Evolutionary conservation across 2,888 invertebrate species (phyloP), one percentile per base, ranked within the genome.

Genomic region (Cryptophagus acutangulus): DNA sequence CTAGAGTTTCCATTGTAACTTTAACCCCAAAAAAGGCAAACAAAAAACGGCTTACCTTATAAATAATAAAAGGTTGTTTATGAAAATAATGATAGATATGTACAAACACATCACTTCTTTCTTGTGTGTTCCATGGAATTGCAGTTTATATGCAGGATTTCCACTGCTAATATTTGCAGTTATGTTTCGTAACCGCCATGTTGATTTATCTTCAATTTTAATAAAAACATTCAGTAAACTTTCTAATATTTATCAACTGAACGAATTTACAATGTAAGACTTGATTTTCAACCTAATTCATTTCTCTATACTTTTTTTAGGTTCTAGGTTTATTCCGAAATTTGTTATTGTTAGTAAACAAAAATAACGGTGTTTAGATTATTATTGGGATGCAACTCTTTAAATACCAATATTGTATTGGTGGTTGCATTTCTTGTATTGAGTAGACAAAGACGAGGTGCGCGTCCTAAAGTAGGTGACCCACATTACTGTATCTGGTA

Each of bases 71-170:
- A 35, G 34, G 41, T 45, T 45, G 31, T 49, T 40, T 38, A 41
- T 38, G 40, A 37, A 45, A 41, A 31, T 45, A 33, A 38, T 36
- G 35, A 45, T 43, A 36, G 46, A 48, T 46, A 44, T 50, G 48
- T 48, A 44, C 40, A 51, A 48, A 53, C 51, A 47, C 62, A 62
- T 62, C 51, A 61, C 62, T 58, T 51, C 48, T 46, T 46, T 49
- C 49, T 42, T 35, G 41, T 44, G 39, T 42, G 47, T 29, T 45
- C 53, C 53, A 55, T 52, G 36, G 41, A 45, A 40, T 38, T 46
- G 40, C 39, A 38, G 38, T 41, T 39, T 47, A 3, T 31, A 31
- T 31, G 4, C n/a, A n/a, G n/a, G 4, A 6, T 26, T 26, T 26
- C 12, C n/a, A 26, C 3, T n/a, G 28, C 8, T 15, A 31, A 6